These are phyloP conservation scores for Lethrus apterus DNA, from an alignment of 1,140 invertebrate species.

Conservation along the genomic window DNA sequence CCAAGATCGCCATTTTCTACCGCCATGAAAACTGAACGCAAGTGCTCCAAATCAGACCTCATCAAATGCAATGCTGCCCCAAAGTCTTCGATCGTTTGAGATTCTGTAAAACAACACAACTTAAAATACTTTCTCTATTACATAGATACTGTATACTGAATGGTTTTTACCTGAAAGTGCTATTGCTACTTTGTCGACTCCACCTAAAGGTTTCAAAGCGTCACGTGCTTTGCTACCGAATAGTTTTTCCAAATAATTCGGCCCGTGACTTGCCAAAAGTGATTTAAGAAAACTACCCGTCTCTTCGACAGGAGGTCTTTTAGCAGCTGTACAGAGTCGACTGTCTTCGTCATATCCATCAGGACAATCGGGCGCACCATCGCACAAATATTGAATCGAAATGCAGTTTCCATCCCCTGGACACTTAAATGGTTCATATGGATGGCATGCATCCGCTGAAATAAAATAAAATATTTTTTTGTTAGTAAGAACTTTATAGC, in stretches of 20 bases:
- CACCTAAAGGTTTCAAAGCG: conserved; percentile 80
- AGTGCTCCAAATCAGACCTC: conserved; percentile 81
- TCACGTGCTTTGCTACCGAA: conserved; percentile 91
- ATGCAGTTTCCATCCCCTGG: conserved; percentile 87
- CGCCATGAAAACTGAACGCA: conserved; percentile 90
- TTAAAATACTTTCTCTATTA: conserved; percentile 5
- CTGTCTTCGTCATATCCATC: conserved; percentile 86
- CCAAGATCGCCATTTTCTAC: conserved; percentile 93
- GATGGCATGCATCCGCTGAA: conserved; percentile 66
- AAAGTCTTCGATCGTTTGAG: conserved; percentile 92
- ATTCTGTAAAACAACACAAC: conserved; percentile 59
- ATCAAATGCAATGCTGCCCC: conserved; percentile 78
- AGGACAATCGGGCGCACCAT: conserved; percentile 88
- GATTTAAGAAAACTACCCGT: conserved; percentile 91
- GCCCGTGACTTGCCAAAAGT: conserved; percentile 85
- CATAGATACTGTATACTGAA: not conserved
- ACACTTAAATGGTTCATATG: conserved; percentile 92
- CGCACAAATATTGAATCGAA: conserved; percentile 90
- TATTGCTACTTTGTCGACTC: conserved; percentile 89
- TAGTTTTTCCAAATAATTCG: conserved; percentile 92
- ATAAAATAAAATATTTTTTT: conserved; percentile 23
- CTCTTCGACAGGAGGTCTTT: conserved; percentile 91
- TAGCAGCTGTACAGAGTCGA: conserved; percentile 91
- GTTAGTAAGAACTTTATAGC: too few species aligned
- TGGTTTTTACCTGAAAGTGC: conserved; percentile 73